phyloP scores from a whole-genome alignment of 2,113 vertebrate genomes.

The Vimba vimba region DNA sequence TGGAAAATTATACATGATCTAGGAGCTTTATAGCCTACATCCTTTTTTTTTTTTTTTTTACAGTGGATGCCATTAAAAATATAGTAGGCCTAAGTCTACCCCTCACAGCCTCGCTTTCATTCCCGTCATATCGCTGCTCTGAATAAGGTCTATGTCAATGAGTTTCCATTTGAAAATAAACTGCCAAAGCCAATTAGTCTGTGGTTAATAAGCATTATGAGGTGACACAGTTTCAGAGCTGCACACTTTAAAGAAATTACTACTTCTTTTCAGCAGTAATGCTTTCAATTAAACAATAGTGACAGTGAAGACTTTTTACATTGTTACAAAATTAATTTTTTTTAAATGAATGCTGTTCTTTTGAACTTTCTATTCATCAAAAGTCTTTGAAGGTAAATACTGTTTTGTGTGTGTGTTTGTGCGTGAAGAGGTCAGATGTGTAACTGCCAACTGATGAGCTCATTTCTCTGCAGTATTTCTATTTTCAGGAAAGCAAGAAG shows the following conservation, averaged over 20 bases:
- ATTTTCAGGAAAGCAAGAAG: constrained; percentile 29
- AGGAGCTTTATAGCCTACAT: too few relatives aligned
- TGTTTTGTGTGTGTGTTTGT: constrained; percentile 27
- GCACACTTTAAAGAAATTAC: background rate
- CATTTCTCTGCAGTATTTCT: constrained; percentile 21
- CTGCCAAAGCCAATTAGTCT: background rate
- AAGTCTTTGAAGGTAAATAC: background rate
- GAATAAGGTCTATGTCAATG: background rate
- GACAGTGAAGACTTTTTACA: too few relatives aligned
- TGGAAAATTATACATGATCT: too few relatives aligned
- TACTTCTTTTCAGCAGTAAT: too few relatives aligned
- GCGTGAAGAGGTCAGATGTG: constrained; percentile 7
- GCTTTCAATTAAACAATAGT: too few relatives aligned
- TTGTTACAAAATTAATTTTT: too few relatives aligned
- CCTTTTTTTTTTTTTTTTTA: too few relatives aligned
- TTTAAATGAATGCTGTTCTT: too few relatives aligned
- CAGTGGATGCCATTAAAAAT: too few relatives aligned
- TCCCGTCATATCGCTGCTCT: too few relatives aligned
- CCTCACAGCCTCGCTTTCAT: too few relatives aligned
- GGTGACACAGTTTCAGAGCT: background rate
- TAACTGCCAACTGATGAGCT: constrained; percentile 33
- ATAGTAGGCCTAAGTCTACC: too few relatives aligned
- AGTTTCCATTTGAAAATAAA: background rate
- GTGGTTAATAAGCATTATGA: background rate
- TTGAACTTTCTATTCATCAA: background rate